Base-by-base conservation (phyloP, 2,113 vertebrate species). In the Poicephalus gulielmi region DNA sequence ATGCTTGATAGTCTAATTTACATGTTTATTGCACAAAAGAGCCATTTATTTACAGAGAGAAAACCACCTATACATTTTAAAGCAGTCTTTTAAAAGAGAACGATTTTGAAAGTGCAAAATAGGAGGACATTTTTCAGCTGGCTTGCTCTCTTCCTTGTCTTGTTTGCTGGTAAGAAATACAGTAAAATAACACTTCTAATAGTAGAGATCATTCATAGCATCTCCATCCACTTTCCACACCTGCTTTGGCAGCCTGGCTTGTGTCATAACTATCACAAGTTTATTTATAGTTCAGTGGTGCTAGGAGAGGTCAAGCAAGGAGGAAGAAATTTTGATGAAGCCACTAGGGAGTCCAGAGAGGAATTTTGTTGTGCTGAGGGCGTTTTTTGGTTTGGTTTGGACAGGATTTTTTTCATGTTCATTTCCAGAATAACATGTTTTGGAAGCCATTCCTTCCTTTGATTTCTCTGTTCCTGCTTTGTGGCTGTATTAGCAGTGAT, bases 291-390 rank as follows among this genome's bases (percentile, higher is more conserved):
- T 95, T 77, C 60, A 82, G 57, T 3, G 2, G 66, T 13, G 3
- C 73, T 92, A 68, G 78, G 13, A 81, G 69, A 86, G 88, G 94
- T 94, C 95, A 96, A 91, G 41, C 47, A 88, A 93, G 11, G 55
- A 78, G 47, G 73, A 88, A 88, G 49, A 92, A 64, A 84, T 55
- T 78, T 62, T 92, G 24, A 78, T 92, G 52, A 84, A 94, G 84
- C 35, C 39, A 64, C 62, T 43, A 68, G 20, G 33, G 60, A 88
- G 64, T 82, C 76, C 80, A 71, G 77, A 81, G 66, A 57, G 10
- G 14, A 83, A 50, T 67, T 88, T 70, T 71, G 9, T 60, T 81
- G 17, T 31, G 16, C 30, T 66, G 33, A 66, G 25, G 6, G 13
- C 75, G 25, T 2, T 66, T 44, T 57, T 53, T 5, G 18, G 27